These are phyloP conservation scores for Bugulina stolonifera DNA, from an alignment of 2,888 invertebrate species.

Conservation along the genomic window DNA sequence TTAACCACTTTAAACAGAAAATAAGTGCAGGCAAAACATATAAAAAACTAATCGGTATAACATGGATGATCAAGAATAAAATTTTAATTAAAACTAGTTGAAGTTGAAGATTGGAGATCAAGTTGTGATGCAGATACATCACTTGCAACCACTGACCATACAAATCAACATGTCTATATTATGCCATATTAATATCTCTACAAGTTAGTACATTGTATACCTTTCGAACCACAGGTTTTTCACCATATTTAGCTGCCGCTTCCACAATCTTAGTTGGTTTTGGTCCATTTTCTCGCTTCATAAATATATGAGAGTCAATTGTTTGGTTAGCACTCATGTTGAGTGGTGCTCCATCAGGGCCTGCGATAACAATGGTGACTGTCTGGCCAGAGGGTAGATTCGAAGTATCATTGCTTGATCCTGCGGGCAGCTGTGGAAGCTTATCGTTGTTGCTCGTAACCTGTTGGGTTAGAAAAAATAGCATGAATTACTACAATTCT, in stretches of 20 bases:
- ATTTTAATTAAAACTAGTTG: no score
- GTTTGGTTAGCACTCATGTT: background rate
- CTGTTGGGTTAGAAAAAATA: background rate
- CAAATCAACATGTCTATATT: no score
- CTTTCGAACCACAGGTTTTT: background rate
- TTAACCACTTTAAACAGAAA: no score
- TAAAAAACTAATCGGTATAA: no score
- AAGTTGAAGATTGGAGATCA: no score
- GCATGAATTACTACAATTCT: no score
- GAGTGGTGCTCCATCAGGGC: background rate
- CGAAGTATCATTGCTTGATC: background rate
- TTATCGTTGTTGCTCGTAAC: background rate
- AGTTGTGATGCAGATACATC: no score
- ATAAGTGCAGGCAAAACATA: no score
- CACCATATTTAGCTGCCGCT: background rate
- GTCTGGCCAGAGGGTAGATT: background rate
- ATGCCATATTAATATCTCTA: no score
- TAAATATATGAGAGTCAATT: background rate
- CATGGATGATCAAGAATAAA: no score
- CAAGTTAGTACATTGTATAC: no score
- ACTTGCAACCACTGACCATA: no score
- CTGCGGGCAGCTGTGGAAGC: background rate
- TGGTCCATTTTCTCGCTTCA: background rate
- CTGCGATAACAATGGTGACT: background rate
- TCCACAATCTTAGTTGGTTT: background rate